phyloP scores from a whole-genome alignment of 1,140 invertebrate genomes.

The Drosophila ficusphila region DNA sequence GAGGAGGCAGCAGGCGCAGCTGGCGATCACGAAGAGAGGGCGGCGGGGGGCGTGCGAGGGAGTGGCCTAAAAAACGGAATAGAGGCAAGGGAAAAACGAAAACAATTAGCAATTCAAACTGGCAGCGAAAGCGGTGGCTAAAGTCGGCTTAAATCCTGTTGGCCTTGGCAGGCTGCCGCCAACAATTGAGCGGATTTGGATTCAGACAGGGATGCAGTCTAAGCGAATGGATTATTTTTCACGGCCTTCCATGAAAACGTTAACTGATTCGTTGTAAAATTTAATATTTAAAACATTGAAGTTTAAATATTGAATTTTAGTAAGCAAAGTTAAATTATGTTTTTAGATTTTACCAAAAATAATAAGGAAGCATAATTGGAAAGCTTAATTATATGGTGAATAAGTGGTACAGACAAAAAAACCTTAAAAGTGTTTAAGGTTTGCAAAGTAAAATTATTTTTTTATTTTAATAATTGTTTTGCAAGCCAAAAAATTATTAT shows the following conservation, averaged over 20 bases:
- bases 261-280: too few relatives aligned
- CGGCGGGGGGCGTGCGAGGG: slow-evolving; percentile 49
- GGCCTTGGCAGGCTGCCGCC: not conserved
- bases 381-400: not conserved
- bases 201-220: not conserved
- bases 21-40: slow-evolving; percentile 86
- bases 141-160: slow-evolving; percentile 20
- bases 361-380: too few relatives aligned
- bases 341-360: too few relatives aligned
- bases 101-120: slow-evolving; percentile 41
- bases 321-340: not conserved
- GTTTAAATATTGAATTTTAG: too few relatives aligned
- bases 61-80: slow-evolving; percentile 32
- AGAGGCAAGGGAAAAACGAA: not conserved
- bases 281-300: not conserved
- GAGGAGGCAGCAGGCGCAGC: slow-evolving; percentile 87
- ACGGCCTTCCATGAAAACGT: not conserved
- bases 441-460: too few relatives aligned
- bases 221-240: not conserved
- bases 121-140: slow-evolving; percentile 5
- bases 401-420: not conserved
- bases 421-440: not conserved
- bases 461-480: too few relatives aligned
- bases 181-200: slow-evolving; percentile 5
- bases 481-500: too few relatives aligned